Base-by-base conservation (phyloP, 2,888 invertebrate species). In the Caenorhabditis macrosperma region DNA sequence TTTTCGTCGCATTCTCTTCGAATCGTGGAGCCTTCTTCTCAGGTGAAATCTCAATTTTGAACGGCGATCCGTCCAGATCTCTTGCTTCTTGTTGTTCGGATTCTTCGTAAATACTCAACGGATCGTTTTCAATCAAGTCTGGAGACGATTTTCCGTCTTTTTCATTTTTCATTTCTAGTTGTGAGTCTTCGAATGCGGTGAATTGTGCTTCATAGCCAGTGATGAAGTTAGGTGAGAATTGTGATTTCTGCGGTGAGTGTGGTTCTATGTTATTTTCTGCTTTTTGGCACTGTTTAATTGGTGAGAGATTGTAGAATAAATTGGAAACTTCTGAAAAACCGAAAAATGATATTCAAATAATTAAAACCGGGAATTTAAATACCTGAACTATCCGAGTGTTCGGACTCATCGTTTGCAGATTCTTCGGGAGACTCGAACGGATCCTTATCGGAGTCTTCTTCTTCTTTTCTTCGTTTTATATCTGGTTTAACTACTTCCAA, bases 261-360 rank as follows among this genome's bases (percentile, higher is more conserved):
- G 9, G 0, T 48, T 15, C 7, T 10, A 10, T 26, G 26, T 50
- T 26, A 24, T 30, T 38, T 38, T 38, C 22, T 38, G 4, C 12
- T 17, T 30, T 33, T 20, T 22, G 4, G 5, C 4, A 6, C 38
- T 38, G 38, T 35, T 57, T 57, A 2, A 75, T 24, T 0, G 72
- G 72, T 0, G 72, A 64, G 9, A 72, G 9, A 2, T 63, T 17
- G n/a, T 75, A 66, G 35, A 75, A 75, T 0, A 75, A 10, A 17
- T 75, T 66, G 4, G 75, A 75, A 10, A 75, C 52, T 24, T 75
- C 75, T 4, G 72, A 60, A 54, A n/a, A n/a, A n/a, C n/a, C n/a
- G n/a, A n/a, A n/a, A n/a, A 22, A 24, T 24, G 9, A 24, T 10
- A 24, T 20, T n/a, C 7, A n/a, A 46, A 20, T 17, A 1, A 7